These are phyloP conservation scores for Cololabis saira DNA, from an alignment of 2,113 vertebrate species.

Conservation along the genomic window DNA sequence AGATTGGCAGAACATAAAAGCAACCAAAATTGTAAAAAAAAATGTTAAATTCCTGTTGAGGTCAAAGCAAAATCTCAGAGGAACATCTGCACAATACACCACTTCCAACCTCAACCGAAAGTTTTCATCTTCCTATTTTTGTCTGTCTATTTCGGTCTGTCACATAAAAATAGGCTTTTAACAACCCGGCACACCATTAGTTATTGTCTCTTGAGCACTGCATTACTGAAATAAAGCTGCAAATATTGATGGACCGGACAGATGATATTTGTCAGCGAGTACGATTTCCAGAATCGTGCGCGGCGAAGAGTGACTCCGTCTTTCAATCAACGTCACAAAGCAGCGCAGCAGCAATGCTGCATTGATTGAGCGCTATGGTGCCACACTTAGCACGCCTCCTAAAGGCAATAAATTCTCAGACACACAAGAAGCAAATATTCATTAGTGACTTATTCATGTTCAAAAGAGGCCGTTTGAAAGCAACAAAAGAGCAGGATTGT, in stretches of 20 bases:
- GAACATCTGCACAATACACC: slow-evolving; percentile 28
- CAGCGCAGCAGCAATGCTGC: slow-evolving; percentile 48
- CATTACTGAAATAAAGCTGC: slow-evolving; percentile 82
- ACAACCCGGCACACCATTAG: slow-evolving; percentile 79
- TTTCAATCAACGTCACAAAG: slow-evolving; percentile 75
- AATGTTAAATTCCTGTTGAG: slow-evolving; percentile 25
- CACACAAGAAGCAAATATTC: slow-evolving; percentile 69
- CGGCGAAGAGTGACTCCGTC: slow-evolving; percentile 59
- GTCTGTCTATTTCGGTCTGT: slow-evolving; percentile 83
- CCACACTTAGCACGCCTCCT: slow-evolving; percentile 55
- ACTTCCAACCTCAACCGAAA: slow-evolving; percentile 59
- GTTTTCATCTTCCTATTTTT: slow-evolving; percentile 77
- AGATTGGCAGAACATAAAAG: slow-evolving; percentile 38
- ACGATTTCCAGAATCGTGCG: slow-evolving; percentile 56
- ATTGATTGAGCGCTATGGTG: slow-evolving; percentile 61
- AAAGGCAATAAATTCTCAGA: slow-evolving; percentile 72
- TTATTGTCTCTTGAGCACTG: slow-evolving; percentile 74
- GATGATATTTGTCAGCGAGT: slow-evolving; percentile 71
- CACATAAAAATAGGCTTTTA: slow-evolving; percentile 85
- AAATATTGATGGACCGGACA: slow-evolving; percentile 79
- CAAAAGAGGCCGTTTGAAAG: slow-evolving; percentile 60
- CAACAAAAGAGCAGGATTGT: slow-evolving; percentile 56
- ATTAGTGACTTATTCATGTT: slow-evolving; percentile 75
- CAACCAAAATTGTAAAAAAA: slow-evolving; percentile 21
- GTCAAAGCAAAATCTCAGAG: slow-evolving; percentile 18